Evolutionary conservation across 1,140 invertebrate species (phyloP), one percentile per base, ranked within the genome.

Genomic region (Periplaneta americana): DNA sequence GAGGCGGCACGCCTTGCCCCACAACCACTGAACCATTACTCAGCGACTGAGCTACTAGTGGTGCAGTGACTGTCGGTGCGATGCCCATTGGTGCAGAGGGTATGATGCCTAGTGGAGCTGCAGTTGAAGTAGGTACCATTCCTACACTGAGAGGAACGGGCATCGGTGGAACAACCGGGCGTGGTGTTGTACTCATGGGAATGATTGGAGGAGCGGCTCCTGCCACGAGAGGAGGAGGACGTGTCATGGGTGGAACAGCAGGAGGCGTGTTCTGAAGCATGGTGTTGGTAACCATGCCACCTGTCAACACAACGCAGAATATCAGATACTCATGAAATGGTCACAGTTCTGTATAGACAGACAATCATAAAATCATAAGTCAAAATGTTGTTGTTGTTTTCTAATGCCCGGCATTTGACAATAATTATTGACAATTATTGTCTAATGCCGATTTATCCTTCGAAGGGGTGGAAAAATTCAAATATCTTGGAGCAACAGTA

Each of bases 111-210:
- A 66, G 66, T 74, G 81, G 76, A 34, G 83, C 57, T 32, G 82
- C 39, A 33, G 36, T 48, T 32, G 83, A 33, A 74, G 81, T 28
- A 17, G 76, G 76, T n/a, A 34, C 76, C 32, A 80, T 33, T 28
- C 48, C 48, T 34, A 78, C n/a, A 28, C 48, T 28, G 22, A 66
- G 48, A 28, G 48, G 48, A 66, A 66, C 36, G 17, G 35, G 28
- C 76, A 86, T 83, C 33, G 85, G 83, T 80, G 87, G 86, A 66
- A 86, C 75, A 82, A 85, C 81, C 1, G 33, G 22, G 28, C 28
- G 76, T 1, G 33, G 76, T 15, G 10, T n/a, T 17, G 77, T 32
- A 36, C 74, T 57, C n/a, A 82, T 82, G 66, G 82, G 81, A 31
- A 81, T 78, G 31, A 79, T 75, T 33, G 84, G 31, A 80, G 82